Conservation (phyloP, 2,797 vertebrate species). For the Galaxias olidus region DNA sequence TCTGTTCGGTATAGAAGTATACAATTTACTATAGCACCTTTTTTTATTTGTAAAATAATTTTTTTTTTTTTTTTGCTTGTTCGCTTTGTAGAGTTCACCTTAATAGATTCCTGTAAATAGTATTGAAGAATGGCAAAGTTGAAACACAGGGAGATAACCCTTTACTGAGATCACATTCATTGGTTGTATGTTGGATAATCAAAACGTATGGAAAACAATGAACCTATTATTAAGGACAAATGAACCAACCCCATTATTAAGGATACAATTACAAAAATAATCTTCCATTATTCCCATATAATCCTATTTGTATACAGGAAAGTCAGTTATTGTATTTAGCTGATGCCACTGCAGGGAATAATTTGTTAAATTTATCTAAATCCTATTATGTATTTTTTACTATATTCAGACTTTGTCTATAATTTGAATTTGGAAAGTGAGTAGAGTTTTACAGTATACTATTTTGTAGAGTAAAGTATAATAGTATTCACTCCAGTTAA, state of each 20-base stretch:
- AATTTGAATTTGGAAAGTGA: slow-evolving; percentile 34
- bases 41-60: slow-evolving; percentile 42
- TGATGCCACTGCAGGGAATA: slow-evolving; percentile 62
- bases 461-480: slow-evolving; percentile 16
- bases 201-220: slow-evolving; percentile 13
- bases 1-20: slow-evolving; percentile 40
- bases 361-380: slow-evolving; percentile 45
- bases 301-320: slow-evolving; percentile 39
- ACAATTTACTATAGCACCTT: slow-evolving; percentile 62
- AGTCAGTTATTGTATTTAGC: slow-evolving; percentile 30
- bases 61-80: slow-evolving; percentile 40
- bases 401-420: slow-evolving; percentile 40
- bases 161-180: slow-evolving; percentile 39
- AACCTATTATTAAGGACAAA: slow-evolving; percentile 30
- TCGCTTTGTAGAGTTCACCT: slow-evolving; percentile 55
- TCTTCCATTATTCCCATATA: slow-evolving; percentile 9
- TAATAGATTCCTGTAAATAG: slow-evolving; percentile 64
- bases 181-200: slow-evolving; percentile 13
- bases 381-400: slow-evolving; percentile 44
- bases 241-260: slow-evolving; percentile 32
- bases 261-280: neutral
- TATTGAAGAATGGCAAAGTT: slow-evolving; percentile 37
- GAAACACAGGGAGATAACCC: slow-evolving; percentile 44
- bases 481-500: slow-evolving; percentile 29
- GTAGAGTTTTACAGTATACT: slow-evolving; percentile 25